phyloP scores from a whole-genome alignment of 2,888 invertebrate species.

The Furcula furcula region DNA sequence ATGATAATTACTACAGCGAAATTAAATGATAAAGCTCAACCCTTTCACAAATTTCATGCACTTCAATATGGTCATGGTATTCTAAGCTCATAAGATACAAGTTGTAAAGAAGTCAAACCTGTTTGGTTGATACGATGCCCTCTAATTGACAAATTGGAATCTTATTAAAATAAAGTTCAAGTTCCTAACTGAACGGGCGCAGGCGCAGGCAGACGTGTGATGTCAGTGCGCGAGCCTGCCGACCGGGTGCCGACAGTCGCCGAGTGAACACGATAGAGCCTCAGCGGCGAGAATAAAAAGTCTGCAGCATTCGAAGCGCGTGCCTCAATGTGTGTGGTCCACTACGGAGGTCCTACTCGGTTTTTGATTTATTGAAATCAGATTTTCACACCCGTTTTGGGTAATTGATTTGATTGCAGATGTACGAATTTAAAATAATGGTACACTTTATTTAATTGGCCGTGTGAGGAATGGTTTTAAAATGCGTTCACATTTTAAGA shows the following conservation, averaged over 20 bases:
- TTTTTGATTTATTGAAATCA: constrained; percentile 73
- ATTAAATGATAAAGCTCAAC: no score
- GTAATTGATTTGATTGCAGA: constrained; percentile 40
- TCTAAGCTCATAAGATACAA: constrained; percentile 60
- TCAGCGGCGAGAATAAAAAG: constrained; percentile 69
- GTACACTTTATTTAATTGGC: constrained; percentile 8
- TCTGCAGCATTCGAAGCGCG: constrained; percentile 85
- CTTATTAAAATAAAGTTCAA: constrained; percentile 84
- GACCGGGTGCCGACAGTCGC: constrained; percentile 66
- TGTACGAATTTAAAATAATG: constrained; percentile 19
- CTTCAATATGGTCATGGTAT: constrained; percentile 32
- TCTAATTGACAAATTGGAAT: constrained; percentile 88
- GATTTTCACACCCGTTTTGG: constrained; percentile 69
- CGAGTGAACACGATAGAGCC: constrained; percentile 62
- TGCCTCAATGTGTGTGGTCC: constrained; percentile 89
- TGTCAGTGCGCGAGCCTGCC: constrained; percentile 59
- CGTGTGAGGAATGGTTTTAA: constrained; percentile 5
- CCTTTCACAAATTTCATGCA: no score
- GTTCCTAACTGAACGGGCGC: constrained; percentile 65
- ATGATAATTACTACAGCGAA: no score
- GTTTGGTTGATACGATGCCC: constrained; percentile 76
- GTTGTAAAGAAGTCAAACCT: constrained; percentile 76
- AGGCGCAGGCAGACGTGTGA: constrained; percentile 56
- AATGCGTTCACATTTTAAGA: no score
- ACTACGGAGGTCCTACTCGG: constrained; percentile 74